Conservation (phyloP, 2,113 vertebrate species). For the Melanotaenia duboulayi region DNA sequence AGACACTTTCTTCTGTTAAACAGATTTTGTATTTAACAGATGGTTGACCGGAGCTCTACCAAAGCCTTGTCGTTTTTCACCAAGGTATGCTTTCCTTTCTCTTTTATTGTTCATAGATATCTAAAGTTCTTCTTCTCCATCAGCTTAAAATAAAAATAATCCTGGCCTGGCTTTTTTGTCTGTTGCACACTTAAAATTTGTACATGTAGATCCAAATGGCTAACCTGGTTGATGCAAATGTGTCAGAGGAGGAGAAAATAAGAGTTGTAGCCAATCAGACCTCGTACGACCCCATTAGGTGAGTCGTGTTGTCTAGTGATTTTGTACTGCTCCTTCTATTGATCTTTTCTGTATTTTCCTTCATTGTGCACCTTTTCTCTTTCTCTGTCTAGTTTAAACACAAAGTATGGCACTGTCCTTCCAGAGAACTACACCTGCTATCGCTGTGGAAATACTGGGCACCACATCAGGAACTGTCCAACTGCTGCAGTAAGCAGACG, state of each 20-base stretch:
- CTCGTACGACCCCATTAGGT: slow-evolving; percentile 93
- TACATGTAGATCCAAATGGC: slow-evolving; percentile 90
- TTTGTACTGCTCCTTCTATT: neutral
- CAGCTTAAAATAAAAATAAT: neutral
- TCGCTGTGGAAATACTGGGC: slow-evolving; percentile 93
- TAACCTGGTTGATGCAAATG: slow-evolving; percentile 95
- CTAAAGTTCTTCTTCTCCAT: neutral
- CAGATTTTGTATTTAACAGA: slow-evolving; percentile 90
- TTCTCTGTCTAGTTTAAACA: slow-evolving; percentile 86
- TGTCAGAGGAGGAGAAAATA: slow-evolving; percentile 98
- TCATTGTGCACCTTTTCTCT: neutral
- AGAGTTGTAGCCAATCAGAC: slow-evolving; percentile 96
- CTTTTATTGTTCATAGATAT: neutral
- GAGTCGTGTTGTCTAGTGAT: slow-evolving; percentile 68
- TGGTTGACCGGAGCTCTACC: slow-evolving; percentile 91
- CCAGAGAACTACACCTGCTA: slow-evolving; percentile 94
- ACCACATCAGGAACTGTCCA: slow-evolving; percentile 97
- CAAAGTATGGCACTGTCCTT: slow-evolving; percentile 87
- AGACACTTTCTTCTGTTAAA: slow-evolving; percentile 3
- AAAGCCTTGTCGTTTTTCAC: slow-evolving; percentile 93
- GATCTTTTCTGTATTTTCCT: neutral
- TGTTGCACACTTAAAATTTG: neutral
- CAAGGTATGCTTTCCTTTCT: slow-evolving; percentile 85
- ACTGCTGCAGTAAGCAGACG: slow-evolving; percentile 87
- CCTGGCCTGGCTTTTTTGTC: slow-evolving; percentile 14